phyloP scores from a whole-genome alignment of 2,888 invertebrate genomes.

The Trichogramma dendrolimi region DNA sequence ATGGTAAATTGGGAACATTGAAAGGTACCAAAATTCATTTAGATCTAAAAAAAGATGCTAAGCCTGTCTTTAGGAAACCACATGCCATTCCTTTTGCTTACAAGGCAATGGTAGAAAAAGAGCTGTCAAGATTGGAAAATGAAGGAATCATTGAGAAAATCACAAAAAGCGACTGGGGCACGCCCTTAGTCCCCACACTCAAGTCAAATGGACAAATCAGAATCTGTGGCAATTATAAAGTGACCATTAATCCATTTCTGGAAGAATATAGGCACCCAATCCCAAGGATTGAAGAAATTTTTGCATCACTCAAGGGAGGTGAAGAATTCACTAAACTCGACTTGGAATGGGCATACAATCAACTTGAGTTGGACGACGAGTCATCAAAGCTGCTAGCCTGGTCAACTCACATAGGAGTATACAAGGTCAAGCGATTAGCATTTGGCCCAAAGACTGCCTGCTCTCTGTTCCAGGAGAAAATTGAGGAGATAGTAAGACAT shows the following conservation, averaged over 20 bases:
- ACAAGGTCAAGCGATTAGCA: slow-evolving; percentile 24
- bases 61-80: slow-evolving; percentile 27
- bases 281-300: slow-evolving; percentile 28
- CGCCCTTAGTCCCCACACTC: slow-evolving; percentile 43
- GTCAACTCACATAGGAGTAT: slow-evolving; percentile 44
- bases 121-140: slow-evolving; percentile 30
- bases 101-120: slow-evolving; percentile 30
- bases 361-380: slow-evolving; percentile 38
- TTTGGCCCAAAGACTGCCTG: slow-evolving; percentile 29
- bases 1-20: slow-evolving; percentile 22
- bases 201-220: slow-evolving; percentile 40
- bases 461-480: slow-evolving; percentile 40
- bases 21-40: slow-evolving; percentile 19
- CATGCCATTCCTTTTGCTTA: slow-evolving; percentile 36
- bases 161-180: slow-evolving; percentile 37
- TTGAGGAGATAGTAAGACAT: slow-evolving; percentile 35
- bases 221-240: slow-evolving; percentile 43
- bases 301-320: slow-evolving; percentile 26
- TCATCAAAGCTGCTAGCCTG: slow-evolving; percentile 36
- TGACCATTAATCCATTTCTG: slow-evolving; percentile 40
- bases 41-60: slow-evolving; percentile 22
- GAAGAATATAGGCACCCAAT: slow-evolving; percentile 33
- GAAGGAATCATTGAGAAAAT: slow-evolving; percentile 30
- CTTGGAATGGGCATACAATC: slow-evolving; percentile 42
- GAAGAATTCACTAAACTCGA: slow-evolving; percentile 37